Conservation (phyloP, 2,113 vertebrate genomes). For the Sapayoa aenigma region DNA sequence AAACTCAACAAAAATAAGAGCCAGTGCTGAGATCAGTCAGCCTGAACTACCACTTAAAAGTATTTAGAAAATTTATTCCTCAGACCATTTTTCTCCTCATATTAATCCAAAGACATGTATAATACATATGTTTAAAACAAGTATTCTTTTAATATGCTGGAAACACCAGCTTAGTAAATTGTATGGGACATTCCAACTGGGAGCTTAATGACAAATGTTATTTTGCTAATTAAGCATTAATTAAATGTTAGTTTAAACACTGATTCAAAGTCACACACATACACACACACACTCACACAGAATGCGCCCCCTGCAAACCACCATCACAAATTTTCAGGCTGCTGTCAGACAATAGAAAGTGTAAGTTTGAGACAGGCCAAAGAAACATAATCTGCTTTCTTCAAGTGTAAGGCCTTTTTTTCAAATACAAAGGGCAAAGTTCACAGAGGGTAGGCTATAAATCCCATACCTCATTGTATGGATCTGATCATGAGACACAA, state of each 20-base stretch:
- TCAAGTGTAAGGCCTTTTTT: accelerated
- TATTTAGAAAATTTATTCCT: not conserved
- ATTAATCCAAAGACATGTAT: not conserved
- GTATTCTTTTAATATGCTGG: not conserved
- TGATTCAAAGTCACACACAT: not conserved
- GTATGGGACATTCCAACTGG: not conserved
- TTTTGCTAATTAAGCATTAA: not conserved
- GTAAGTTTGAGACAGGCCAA: not conserved
- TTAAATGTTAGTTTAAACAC: not conserved
- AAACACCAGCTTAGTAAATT: not conserved
- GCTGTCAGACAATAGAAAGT: not conserved
- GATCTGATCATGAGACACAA: not conserved
- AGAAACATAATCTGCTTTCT: not conserved
- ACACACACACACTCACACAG: not conserved
- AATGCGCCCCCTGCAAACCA: not conserved
- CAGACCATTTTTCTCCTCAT: not conserved
- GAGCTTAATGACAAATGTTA: not conserved
- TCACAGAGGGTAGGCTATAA: not conserved
- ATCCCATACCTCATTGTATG: not conserved
- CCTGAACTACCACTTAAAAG: not conserved
- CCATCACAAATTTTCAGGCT: not conserved
- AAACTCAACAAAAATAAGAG: not conserved
- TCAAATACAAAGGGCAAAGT: not conserved
- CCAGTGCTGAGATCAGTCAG: not conserved
- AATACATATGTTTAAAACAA: not conserved